Evolutionary conservation across 2,797 vertebrate species (phyloP).

Genomic region (Rhincodon typus): DNA sequence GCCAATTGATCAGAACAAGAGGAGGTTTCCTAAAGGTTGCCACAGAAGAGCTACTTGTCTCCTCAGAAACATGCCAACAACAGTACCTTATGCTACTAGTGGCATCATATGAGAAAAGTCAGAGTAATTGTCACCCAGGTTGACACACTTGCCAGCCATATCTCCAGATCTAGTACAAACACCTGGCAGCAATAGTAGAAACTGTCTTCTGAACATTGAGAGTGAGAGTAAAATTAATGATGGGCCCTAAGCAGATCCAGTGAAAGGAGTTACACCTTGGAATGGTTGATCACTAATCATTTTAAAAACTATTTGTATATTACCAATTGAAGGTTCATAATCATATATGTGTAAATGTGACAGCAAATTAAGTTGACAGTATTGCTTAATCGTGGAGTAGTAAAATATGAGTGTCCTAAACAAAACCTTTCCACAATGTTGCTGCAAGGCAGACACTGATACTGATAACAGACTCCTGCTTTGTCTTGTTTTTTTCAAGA

Average conservation of each 20-base stretch:
- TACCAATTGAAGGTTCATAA: neutral
- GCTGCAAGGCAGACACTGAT: neutral
- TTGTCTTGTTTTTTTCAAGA: conserved; percentile 50
- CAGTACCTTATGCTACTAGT: neutral
- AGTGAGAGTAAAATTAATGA: neutral
- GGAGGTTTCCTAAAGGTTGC: neutral
- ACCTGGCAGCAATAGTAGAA: neutral
- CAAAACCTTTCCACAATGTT: neutral
- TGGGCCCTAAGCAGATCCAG: neutral
- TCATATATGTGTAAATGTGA: neutral
- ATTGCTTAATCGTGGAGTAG: neutral
- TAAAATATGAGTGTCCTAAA: neutral
- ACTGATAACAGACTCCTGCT: conserved; percentile 44
- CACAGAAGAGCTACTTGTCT: neutral
- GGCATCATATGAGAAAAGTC: neutral
- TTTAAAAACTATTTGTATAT: neutral
- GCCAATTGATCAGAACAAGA: neutral
- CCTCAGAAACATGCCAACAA: neutral
- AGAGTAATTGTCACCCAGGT: neutral
- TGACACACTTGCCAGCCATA: neutral
- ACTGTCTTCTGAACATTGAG: neutral
- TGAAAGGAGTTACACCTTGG: neutral
- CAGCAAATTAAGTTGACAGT: neutral
- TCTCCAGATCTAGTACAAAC: neutral
- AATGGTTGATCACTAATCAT: neutral